Base-by-base conservation (phyloP, 2,888 invertebrate genomes). In the Patella caerulea region DNA sequence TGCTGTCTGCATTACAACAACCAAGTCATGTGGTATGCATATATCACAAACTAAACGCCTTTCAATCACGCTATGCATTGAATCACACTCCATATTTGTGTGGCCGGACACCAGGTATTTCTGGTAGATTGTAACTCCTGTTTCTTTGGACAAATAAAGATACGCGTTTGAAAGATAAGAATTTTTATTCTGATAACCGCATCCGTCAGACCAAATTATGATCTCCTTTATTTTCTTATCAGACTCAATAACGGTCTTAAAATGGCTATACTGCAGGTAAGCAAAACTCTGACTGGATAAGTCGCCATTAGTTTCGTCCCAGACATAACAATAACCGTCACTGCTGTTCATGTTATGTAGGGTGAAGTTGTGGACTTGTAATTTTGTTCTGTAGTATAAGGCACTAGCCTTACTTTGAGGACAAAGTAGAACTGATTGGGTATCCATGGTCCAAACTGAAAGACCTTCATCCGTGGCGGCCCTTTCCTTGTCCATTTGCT, bases 71-170 rank as follows among this genome's bases (percentile, higher is more conserved):
- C 59, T n/a, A 12, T 65, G 59, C 59, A 65, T 59, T 59, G 59
- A 17, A 14, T 59, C 59, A 19, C 59, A 59, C 19, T 15, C 59
- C 59, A 59, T 59, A 59, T 59, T 17, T 17, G 59, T 14, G 17
- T 59, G 59, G 59, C 59, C 59, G 19, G 19, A n/a, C n/a, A 65
- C 59, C 59, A 65, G 59, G n/a, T 65, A 65, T n/a, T 65, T 65
- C 19, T 65, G 59, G 7, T 7, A 11, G 2, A 65, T 65, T n/a
- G n/a, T 65, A 0, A 65, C 12, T 9, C 3, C n/a, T 9, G 7
- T 65, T 65, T 17, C 59, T n/a, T 65, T 65, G n/a, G 59, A n/a
- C n/a, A 65, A 7, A 9, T 65, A 7, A 7, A n/a, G 59, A 65
- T 11, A 12, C 0, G 3, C 59, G 19, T 65, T 65, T n/a, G 59